phyloP scores from a whole-genome alignment of 2,888 invertebrate species.

The Dioctria linearis region DNA sequence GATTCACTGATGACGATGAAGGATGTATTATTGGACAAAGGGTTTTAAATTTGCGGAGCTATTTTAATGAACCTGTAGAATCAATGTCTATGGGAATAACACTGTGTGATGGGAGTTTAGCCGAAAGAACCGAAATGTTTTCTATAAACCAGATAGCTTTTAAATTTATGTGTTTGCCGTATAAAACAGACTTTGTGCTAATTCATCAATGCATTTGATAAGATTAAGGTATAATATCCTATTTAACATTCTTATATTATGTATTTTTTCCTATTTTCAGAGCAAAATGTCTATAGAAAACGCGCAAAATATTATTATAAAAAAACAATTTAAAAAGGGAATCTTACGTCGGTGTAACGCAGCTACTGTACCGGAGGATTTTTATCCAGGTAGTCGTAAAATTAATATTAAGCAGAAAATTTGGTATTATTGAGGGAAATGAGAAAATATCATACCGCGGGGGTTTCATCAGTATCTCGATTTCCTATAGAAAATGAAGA shows the following conservation, averaged over 20 bases:
- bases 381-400: too few species aligned
- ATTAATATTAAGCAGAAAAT: too few species aligned
- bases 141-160: not conserved
- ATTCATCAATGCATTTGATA: too few species aligned
- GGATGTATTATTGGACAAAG: not conserved
- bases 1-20: constrained; percentile 14
- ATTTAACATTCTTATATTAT: not conserved
- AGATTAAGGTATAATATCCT: too few species aligned
- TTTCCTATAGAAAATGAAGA: constrained; percentile 4
- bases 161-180: constrained; percentile 25
- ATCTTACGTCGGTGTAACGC: too few species aligned
- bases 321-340: too few species aligned
- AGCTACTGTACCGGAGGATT: too few species aligned
- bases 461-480: not conserved
- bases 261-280: too few species aligned
- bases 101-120: constrained; percentile 2
- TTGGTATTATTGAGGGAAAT: not conserved
- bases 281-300: too few species aligned
- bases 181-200: not conserved
- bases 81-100: not conserved
- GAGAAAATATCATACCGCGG: not conserved
- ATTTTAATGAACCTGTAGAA: too few species aligned
- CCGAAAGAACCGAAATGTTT: constrained; percentile 18
- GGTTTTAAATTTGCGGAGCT: not conserved
- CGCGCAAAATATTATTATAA: too few species aligned